Evolutionary conservation across 1,140 invertebrate species (phyloP).

Genomic region (Aphelenchoides fujianensis): DNA sequence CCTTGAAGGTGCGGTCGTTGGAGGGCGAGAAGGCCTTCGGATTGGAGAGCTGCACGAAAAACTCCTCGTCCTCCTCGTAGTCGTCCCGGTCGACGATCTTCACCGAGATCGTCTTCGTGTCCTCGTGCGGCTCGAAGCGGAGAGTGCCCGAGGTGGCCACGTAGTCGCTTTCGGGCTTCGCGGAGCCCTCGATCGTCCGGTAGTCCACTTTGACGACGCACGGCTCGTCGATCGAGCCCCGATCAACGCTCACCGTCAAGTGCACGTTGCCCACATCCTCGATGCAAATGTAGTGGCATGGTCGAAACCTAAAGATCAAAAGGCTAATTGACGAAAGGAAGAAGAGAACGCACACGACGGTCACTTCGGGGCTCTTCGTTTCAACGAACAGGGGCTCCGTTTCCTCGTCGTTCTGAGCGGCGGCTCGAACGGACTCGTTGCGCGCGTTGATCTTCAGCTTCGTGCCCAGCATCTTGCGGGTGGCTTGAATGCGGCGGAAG

Average conservation of each 20-base stretch:
- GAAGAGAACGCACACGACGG: conserved; percentile 40
- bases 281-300: conserved; percentile 93
- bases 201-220: conserved; percentile 51
- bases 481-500: conserved; percentile 77
- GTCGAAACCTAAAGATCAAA: conserved; percentile 72
- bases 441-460: conserved; percentile 66
- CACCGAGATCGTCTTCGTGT: conserved; percentile 52
- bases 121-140: conserved; percentile 68
- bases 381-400: conserved; percentile 25
- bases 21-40: not conserved
- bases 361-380: conserved; percentile 45
- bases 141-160: conserved; percentile 79
- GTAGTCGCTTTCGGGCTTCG: conserved; percentile 91
- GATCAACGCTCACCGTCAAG: conserved; percentile 77
- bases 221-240: conserved; percentile 73
- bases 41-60: conserved; percentile 31
- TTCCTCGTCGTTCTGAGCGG: conserved; percentile 5
- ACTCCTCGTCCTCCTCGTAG: conserved; percentile 55
- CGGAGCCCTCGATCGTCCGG: conserved; percentile 72
- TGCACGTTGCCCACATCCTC: conserved; percentile 92
- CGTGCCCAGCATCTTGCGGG: conserved; percentile 88
- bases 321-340: no score
- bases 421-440: not conserved
- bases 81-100: conserved; percentile 59
- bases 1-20: conserved; percentile 10